A percentile compares a stretch with the other conserved stretches of the same genome.
phyloP scores from a whole-genome alignment of 2,888 invertebrate species.

The Cacoxenus indagator region DNA sequence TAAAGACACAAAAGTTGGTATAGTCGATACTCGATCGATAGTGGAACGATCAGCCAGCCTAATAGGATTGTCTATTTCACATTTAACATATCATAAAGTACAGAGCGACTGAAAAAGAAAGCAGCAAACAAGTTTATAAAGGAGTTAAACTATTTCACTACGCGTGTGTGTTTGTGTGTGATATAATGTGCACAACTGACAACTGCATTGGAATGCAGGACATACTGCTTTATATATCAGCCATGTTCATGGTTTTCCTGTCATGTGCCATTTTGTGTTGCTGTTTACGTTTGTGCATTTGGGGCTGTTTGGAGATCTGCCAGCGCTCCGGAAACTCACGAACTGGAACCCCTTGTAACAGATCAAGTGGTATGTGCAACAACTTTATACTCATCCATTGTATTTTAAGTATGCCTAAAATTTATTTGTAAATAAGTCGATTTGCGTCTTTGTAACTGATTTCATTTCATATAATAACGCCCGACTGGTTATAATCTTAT shows the following conservation, averaged over 20 bases:
- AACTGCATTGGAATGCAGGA: constrained; percentile 39
- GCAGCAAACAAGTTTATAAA: background rate
- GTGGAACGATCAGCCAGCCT: too few species aligned
- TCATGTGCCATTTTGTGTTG: constrained; percentile 50
- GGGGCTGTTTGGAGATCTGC: constrained; percentile 48
- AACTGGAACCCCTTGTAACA: background rate
- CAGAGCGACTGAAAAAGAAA: too few species aligned
- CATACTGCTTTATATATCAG: constrained; percentile 48
- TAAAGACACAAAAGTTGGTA: too few species aligned
- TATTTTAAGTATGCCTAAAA: too few species aligned
- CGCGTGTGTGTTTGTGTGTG: background rate
- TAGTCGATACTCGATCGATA: too few species aligned
- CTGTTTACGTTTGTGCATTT: constrained; percentile 51
- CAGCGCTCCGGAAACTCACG: constrained; percentile 11
- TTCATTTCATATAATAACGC: background rate
- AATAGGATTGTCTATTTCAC: too few species aligned
- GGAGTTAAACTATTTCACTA: background rate
- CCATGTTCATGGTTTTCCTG: constrained; percentile 54
- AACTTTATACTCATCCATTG: too few species aligned
- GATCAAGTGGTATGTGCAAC: background rate
- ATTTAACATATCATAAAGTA: too few species aligned
- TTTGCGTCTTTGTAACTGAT: background rate
- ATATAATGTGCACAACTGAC: background rate
- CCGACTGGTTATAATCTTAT: background rate
- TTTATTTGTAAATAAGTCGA: background rate